These are phyloP conservation scores for Spodoptera litura DNA, from an alignment of 1,140 invertebrate species.

Conservation along the genomic window DNA sequence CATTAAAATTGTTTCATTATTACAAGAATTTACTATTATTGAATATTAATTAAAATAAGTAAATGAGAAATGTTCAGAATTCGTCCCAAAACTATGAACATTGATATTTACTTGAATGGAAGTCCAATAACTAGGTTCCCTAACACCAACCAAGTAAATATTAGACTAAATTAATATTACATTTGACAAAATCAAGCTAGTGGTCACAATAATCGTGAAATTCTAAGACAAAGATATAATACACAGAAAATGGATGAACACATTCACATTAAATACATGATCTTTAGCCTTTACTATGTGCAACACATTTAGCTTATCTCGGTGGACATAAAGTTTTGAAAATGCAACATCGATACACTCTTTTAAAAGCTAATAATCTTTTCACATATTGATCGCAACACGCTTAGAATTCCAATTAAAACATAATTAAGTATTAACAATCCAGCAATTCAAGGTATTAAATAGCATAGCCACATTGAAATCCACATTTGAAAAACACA, in stretches of 20 bases:
- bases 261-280: neutral
- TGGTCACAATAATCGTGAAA: neutral
- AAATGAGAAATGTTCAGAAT: slow-evolving; percentile 3
- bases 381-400: neutral
- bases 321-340: too few relatives aligned
- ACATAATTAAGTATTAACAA: neutral
- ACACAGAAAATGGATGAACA: neutral
- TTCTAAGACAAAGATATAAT: neutral
- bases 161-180: slow-evolving; percentile 45
- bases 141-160: slow-evolving; percentile 41
- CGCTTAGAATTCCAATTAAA: slow-evolving; percentile 2
- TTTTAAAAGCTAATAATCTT: neutral
- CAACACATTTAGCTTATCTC: too few relatives aligned
- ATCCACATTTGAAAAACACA: neutral
- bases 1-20: neutral
- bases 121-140: slow-evolving; percentile 30
- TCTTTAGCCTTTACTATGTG: too few relatives aligned
- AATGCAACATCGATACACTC: neutral
- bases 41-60: neutral
- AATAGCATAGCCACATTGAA: neutral
- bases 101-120: neutral
- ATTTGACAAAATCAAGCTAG: slow-evolving; percentile 41
- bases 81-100: slow-evolving; percentile 27
- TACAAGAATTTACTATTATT: neutral
- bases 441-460: slow-evolving; percentile 4